A percentile compares a stretch with the other conserved stretches of the same genome.
phyloP scores from a whole-genome alignment of 2,888 invertebrate species.

The Harpalus rufipes region DNA sequence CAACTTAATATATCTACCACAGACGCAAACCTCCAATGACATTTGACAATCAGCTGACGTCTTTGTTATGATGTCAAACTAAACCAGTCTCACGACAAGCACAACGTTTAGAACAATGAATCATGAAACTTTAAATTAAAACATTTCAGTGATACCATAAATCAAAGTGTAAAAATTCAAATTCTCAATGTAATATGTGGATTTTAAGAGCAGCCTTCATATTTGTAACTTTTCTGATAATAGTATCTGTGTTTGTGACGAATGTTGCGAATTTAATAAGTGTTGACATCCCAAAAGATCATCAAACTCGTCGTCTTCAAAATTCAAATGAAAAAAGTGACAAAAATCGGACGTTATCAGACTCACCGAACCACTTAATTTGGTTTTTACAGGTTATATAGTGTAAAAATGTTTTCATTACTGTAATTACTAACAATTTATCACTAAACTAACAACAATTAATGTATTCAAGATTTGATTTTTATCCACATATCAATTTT shows the following conservation, averaged over 20 bases:
- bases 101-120: slow-evolving; percentile 61
- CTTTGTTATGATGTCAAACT: slow-evolving; percentile 63
- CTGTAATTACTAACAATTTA: slow-evolving; percentile 14
- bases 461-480: neutral
- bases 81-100: slow-evolving; percentile 42
- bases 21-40: slow-evolving; percentile 54
- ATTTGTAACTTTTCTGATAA: slow-evolving; percentile 81
- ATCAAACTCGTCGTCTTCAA: slow-evolving; percentile 65
- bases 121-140: slow-evolving; percentile 57
- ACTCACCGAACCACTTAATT: slow-evolving; percentile 81
- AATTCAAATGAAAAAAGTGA: slow-evolving; percentile 59
- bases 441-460: slow-evolving; percentile 31
- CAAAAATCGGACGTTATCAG: slow-evolving; percentile 75
- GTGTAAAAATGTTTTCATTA: slow-evolving; percentile 42
- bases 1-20: neutral
- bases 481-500: no score
- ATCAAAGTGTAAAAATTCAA: slow-evolving; percentile 32
- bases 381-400: slow-evolving; percentile 87
- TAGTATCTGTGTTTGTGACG: slow-evolving; percentile 84
- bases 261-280: slow-evolving; percentile 84
- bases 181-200: slow-evolving; percentile 51
- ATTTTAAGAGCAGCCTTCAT: slow-evolving; percentile 80
- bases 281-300: slow-evolving; percentile 77
- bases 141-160: slow-evolving; percentile 48
- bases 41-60: slow-evolving; percentile 66